Conservation (phyloP, 1,140 invertebrate genomes). For the Apis laboriosa region DNA sequence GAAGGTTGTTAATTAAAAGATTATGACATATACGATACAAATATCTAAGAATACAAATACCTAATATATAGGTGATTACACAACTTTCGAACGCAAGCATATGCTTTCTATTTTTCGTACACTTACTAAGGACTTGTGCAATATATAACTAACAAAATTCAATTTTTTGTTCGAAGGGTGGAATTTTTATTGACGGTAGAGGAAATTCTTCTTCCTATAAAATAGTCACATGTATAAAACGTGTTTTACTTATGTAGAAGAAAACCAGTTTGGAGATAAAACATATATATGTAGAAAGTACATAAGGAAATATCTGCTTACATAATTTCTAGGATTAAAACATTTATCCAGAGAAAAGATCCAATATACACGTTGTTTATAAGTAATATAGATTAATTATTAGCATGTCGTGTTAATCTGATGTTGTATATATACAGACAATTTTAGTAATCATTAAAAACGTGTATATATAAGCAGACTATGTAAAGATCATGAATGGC, state of each 20-base stretch:
- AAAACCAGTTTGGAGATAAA: conserved; percentile 20
- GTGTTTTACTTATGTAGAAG: not conserved
- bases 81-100: not conserved
- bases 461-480: not conserved
- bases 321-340: not conserved
- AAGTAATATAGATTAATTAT: not conserved
- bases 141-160: not conserved
- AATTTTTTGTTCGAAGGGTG: not conserved
- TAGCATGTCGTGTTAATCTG: too few species aligned
- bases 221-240: not conserved
- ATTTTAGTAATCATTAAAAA: not conserved
- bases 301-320: conserved; percentile 16
- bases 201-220: not conserved
- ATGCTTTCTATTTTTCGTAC: conserved; percentile 10
- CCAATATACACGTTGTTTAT: too few species aligned
- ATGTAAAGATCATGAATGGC: not conserved
- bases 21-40: too few species aligned
- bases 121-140: too few species aligned
- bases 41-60: too few species aligned
- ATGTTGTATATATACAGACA: too few species aligned
- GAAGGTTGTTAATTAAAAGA: not conserved
- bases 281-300: conserved; percentile 29
- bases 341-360: not conserved
- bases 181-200: not conserved
- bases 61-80: not conserved